Conservation (phyloP, 92 coral and sea anemone species). For the Paragorgia papillata region DNA sequence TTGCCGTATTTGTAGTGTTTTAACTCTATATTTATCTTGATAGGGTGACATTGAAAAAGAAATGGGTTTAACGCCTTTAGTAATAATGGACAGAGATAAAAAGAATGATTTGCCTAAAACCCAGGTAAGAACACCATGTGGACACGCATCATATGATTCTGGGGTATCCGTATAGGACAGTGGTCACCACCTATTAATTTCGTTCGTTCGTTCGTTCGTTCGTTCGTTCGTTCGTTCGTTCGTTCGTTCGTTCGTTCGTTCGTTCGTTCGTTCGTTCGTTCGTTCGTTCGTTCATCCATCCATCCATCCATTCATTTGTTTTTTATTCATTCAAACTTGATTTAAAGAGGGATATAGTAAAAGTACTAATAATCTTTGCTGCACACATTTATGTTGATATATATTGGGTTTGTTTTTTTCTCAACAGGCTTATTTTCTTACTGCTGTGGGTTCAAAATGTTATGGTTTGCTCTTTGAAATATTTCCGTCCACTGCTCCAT, state of each 20-base stretch:
- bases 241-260: neutral
- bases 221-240: no score
- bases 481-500: slow-evolving; percentile 60
- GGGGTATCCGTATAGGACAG: no score
- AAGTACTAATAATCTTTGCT: neutral
- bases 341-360: no score
- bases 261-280: no score
- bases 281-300: no score
- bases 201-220: no score
- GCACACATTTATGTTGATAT: neutral
- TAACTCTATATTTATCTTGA: neutral
- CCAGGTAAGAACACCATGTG: slow-evolving; percentile 57
- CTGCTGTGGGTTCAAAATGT: slow-evolving; percentile 82
- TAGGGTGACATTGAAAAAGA: slow-evolving; percentile 94
- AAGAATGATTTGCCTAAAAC: slow-evolving; percentile 82
- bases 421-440: slow-evolving; percentile 73
- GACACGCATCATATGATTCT: no score
- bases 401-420: neutral
- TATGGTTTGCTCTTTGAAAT: slow-evolving; percentile 60
- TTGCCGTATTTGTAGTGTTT: no score
- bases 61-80: slow-evolving; percentile 72
- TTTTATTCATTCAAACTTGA: no score
- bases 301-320: no score
- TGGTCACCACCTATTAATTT: no score
- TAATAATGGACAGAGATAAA: slow-evolving; percentile 92